Percentiles rank a stretch among this genome's conserved stretches.
Conservation (phyloP, 2,888 invertebrate species). For the Meliscaeva auricollis region DNA sequence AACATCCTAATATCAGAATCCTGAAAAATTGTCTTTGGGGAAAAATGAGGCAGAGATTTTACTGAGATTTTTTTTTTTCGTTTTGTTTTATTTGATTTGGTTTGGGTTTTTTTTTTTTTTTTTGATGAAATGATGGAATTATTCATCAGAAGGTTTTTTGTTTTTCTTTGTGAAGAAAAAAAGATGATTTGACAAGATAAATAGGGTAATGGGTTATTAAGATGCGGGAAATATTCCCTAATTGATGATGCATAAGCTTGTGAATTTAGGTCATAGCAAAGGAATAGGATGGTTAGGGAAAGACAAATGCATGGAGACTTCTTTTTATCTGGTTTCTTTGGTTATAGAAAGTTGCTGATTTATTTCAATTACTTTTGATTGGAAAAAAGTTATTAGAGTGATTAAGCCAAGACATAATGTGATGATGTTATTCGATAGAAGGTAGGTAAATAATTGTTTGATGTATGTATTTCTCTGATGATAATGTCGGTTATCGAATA, state of each 20-base stretch:
- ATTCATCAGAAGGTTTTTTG: slow-evolving; percentile 46
- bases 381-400: not conserved
- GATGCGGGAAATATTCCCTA: slow-evolving; percentile 56
- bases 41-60: slow-evolving; percentile 51
- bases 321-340: not conserved
- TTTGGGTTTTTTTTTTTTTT: slow-evolving; percentile 15
- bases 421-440: too few relatives aligned
- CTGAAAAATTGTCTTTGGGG: slow-evolving; percentile 46
- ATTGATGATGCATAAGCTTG: slow-evolving; percentile 67
- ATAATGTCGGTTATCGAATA: too few relatives aligned
- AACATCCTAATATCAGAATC: slow-evolving; percentile 23
- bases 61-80: slow-evolving; percentile 52
- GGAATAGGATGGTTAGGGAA: slow-evolving; percentile 11
- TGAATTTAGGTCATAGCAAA: slow-evolving; percentile 39
- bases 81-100: not conserved
- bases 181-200: slow-evolving; percentile 55
- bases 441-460: too few relatives aligned
- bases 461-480: too few relatives aligned
- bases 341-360: slow-evolving; percentile 1
- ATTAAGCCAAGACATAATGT: too few relatives aligned
- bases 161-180: not conserved
- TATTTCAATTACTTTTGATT: slow-evolving; percentile 11
- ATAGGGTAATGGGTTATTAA: slow-evolving; percentile 72
- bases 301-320: not conserved
- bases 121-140: slow-evolving; percentile 63